Conservation (phyloP, 2,888 invertebrate species). For the Elgonia sp. region DNA sequence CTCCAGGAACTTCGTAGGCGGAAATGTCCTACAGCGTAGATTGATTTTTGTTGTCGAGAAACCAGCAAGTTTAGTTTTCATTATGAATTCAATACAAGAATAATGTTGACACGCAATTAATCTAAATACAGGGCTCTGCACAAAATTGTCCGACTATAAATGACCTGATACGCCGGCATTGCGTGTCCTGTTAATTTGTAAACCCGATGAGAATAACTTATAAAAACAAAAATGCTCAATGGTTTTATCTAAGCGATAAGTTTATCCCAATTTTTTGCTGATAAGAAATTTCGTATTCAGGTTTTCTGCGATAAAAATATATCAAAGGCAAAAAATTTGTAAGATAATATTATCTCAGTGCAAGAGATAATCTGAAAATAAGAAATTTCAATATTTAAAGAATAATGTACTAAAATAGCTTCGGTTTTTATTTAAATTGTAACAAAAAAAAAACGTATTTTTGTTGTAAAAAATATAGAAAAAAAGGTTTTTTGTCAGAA, state of each 20-base stretch:
- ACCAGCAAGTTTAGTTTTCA: conserved; percentile 66
- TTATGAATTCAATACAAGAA: conserved; percentile 73
- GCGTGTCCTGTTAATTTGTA: conserved; percentile 40
- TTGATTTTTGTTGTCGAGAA: conserved; percentile 70
- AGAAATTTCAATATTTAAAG: too few relatives aligned
- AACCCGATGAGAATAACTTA: conserved; percentile 16
- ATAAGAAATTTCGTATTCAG: too few relatives aligned
- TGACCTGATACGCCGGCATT: not conserved
- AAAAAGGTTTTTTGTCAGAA: not conserved
- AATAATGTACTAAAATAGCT: too few relatives aligned
- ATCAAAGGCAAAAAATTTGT: too few relatives aligned
- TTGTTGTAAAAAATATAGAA: not conserved
- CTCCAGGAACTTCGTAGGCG: conserved; percentile 66
- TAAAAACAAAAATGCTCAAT: conserved; percentile 5
- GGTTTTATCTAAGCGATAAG: too few relatives aligned
- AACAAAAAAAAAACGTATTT: too few relatives aligned
- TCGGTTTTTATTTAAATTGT: not conserved
- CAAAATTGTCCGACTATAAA: conserved; percentile 50
- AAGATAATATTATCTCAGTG: too few relatives aligned
- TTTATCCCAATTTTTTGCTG: too few relatives aligned
- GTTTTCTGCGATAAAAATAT: too few relatives aligned
- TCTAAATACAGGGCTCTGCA: conserved; percentile 51
- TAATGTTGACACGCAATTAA: conserved; percentile 65
- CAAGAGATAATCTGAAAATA: too few relatives aligned
- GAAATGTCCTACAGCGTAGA: conserved; percentile 67